Evolutionary conservation across 2,797 vertebrate genomes (phyloP), one percentile per base, ranked within the genome.

Genomic region (Pseudocheirus occidentalis): DNA sequence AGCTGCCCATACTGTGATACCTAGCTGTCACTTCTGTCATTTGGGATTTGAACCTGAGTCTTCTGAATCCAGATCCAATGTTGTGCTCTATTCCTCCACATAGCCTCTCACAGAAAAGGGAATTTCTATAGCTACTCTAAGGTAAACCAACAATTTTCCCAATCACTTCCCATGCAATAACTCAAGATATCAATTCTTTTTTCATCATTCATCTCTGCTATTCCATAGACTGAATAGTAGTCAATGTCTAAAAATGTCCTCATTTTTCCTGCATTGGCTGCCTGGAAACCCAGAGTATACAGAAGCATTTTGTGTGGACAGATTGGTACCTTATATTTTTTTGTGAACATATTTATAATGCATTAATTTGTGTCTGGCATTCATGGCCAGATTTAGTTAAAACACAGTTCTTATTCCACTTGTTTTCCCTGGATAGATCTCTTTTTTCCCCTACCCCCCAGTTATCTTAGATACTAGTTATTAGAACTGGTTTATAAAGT

Each of bases 331-430:
- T 97, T 98, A 98, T 97, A 97, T 98, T 97, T 97, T 52, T 97
- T 97, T 97, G 94, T 97, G 97, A 98, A 95, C 95, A 93, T 97
- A 97, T 98, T 98, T 98, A 97, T 97, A 97, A 98, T 98, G 95
- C 96, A 98, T 98, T 98, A 97, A 97, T 96, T 94, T 97, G 96
- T 97, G 96, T 92, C 95, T 97, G 87, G 62, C 95, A 95, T 98
- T 98, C 96, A 94, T 94, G 96, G 97, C 97, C 97, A 97, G 94
- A 98, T 97, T 98, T 95, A 94, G 96, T 98, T 98, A 98, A 98
- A 97, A 97, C 54, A 95, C 55, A 0, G 93, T 95, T 97, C 98
- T 98, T 97, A 97, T 96, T 98, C 92, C 90, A 94, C 94, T 98
- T 97, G 94, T 97, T 92, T 97, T 97, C 97, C 93, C 94, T 56